phyloP scores from a whole-genome alignment of 2,113 vertebrate genomes.

The Indicator maculatus region DNA sequence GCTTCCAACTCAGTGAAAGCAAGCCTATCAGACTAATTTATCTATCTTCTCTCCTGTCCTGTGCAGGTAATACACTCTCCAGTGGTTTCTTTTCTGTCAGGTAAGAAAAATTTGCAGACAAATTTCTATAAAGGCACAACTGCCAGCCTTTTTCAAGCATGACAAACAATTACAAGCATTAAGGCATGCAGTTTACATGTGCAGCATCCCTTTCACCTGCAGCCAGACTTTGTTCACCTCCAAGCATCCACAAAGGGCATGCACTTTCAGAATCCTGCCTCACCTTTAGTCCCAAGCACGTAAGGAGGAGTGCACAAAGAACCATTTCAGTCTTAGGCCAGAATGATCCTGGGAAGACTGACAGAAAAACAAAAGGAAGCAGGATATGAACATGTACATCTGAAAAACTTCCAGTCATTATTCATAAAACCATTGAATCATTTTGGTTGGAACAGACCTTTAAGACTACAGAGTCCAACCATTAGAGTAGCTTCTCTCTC shows the following conservation, averaged over 20 bases:
- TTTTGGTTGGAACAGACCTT: too few species aligned
- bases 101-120: not conserved
- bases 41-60: not conserved
- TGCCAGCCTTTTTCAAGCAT: not conserved
- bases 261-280: constrained; percentile 48
- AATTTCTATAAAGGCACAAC: not conserved
- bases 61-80: not conserved
- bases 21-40: not conserved
- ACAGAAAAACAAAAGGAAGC: constrained; percentile 54
- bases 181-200: not conserved
- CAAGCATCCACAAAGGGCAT: constrained; percentile 40
- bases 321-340: constrained; percentile 40
- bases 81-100: not conserved
- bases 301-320: constrained; percentile 40
- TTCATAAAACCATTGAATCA: too few species aligned
- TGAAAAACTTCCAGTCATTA: not conserved
- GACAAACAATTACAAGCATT: constrained; percentile 1
- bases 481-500: not conserved
- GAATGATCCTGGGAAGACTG: constrained; percentile 41
- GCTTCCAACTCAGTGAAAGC: not conserved
- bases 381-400: constrained; percentile 1
- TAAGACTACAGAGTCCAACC: too few species aligned
- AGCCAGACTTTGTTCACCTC: constrained; percentile 5
- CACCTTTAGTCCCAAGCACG: constrained; percentile 33
- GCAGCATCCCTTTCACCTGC: not conserved